phyloP scores from a whole-genome alignment of 2,888 invertebrate species.

The Lycophotia porphyrea region DNA sequence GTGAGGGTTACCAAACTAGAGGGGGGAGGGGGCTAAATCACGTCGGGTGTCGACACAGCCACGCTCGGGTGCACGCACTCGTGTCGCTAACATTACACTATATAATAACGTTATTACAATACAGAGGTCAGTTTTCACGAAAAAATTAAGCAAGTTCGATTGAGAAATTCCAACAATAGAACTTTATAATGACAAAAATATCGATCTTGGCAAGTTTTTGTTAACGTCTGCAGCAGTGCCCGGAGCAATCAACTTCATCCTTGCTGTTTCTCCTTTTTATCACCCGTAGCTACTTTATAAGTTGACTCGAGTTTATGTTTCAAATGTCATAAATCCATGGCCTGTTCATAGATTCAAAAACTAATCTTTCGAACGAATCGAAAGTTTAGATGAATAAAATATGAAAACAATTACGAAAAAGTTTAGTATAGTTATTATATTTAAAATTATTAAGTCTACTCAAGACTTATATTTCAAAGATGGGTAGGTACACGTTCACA shows the following conservation, averaged over 20 bases:
- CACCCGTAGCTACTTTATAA: not conserved
- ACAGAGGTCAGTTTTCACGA: conserved; percentile 69
- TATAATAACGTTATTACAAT: conserved; percentile 64
- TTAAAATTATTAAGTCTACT: not conserved
- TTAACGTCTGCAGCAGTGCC: conserved; percentile 33
- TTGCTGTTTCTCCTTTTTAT: conserved; percentile 24
- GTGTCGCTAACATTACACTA: conserved; percentile 61
- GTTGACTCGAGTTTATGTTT: conserved; percentile 16
- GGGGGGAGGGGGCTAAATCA: conserved; percentile 66
- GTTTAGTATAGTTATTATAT: not conserved
- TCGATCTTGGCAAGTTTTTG: conserved; percentile 51
- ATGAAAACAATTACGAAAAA: conserved; percentile 8
- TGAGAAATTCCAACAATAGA: conserved; percentile 64
- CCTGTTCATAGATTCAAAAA: not conserved
- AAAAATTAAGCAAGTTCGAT: conserved; percentile 67
- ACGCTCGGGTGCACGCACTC: conserved; percentile 66
- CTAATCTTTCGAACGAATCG: too few relatives aligned
- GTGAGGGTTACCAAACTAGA: conserved; percentile 68
- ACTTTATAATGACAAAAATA: conserved; percentile 46
- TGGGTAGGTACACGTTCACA: not conserved
- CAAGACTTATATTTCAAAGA: not conserved
- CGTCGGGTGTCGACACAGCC: conserved; percentile 73
- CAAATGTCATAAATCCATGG: not conserved
- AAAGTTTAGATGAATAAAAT: not conserved
- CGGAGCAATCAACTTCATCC: conserved; percentile 43